Percentiles rank a stretch among this genome's conserved stretches.
Conservation (phyloP, 1,140 invertebrate genomes). For the Halesus radiatus region DNA sequence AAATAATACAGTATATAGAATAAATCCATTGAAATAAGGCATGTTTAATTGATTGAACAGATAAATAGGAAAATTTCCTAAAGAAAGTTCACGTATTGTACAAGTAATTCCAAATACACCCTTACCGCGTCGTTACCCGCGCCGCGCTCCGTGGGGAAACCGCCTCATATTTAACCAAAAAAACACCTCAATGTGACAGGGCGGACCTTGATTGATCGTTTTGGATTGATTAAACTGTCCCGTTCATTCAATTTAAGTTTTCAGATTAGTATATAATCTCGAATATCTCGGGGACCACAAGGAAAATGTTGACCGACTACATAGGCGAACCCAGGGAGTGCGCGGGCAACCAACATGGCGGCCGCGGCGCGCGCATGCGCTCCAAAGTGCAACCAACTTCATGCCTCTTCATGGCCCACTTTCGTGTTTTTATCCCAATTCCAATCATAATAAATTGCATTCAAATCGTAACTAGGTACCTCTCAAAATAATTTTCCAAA, state of each 20-base stretch:
- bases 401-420: constrained; percentile 47
- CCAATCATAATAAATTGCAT: constrained; percentile 5
- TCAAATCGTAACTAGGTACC: not conserved
- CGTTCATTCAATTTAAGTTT: constrained; percentile 10
- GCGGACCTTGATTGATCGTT: not conserved
- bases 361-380: constrained; percentile 42
- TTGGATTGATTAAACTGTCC: not conserved
- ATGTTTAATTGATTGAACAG: too few relatives aligned
- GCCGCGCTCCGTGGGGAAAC: not conserved
- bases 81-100: not conserved
- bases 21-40: too few relatives aligned
- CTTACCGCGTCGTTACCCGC: constrained; percentile 10
- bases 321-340: constrained; percentile 38
- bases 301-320: constrained; percentile 26
- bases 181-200: not conserved
- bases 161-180: constrained; percentile 25
- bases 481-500: too few relatives aligned
- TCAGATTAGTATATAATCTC: not conserved
- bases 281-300: constrained; percentile 10
- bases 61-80: not conserved
- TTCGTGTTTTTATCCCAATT: constrained; percentile 46
- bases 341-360: constrained; percentile 47
- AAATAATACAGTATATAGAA: too few relatives aligned
- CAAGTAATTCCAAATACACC: constrained; percentile 11
- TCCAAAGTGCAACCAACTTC: constrained; percentile 46